Percentiles rank a stretch among this genome's conserved stretches.
Evolutionary conservation across 2,113 vertebrate genomes (phyloP).

Genomic region (Noturus placidus): DNA sequence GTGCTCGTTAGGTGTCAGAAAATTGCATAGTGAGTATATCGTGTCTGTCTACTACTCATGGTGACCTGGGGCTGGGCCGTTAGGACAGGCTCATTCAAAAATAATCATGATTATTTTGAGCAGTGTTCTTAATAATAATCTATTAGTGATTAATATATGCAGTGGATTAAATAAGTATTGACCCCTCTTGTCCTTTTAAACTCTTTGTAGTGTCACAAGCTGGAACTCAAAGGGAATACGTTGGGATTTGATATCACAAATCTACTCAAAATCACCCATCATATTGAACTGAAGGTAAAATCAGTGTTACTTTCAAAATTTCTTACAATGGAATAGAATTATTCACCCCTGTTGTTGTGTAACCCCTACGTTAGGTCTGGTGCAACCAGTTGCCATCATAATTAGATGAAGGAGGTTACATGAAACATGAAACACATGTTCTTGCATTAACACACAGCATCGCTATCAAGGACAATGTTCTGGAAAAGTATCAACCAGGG

Average conservation of each 20-base stretch:
- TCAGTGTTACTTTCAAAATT: neutral
- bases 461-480: neutral
- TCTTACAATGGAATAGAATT: neutral
- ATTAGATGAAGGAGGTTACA: too few relatives aligned
- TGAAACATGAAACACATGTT: too few relatives aligned
- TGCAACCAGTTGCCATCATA: neutral
- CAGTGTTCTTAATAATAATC: neutral
- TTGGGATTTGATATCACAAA: neutral
- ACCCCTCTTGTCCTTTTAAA: neutral
- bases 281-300: neutral
- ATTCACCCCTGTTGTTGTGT: too few relatives aligned
- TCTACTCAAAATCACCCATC: neutral
- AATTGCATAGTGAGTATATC: neutral
- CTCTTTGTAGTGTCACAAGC: neutral
- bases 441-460: neutral
- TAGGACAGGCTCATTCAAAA: neutral
- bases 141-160: neutral
- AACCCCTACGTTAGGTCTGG: neutral
- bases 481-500: neutral
- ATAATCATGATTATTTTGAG: neutral
- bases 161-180: neutral
- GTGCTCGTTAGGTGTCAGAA: neutral
- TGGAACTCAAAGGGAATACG: neutral
- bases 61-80: neutral
- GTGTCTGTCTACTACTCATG: neutral